These are phyloP conservation scores for Raja brachyura DNA, from an alignment of 2,113 vertebrate genomes.

Conservation along the genomic window DNA sequence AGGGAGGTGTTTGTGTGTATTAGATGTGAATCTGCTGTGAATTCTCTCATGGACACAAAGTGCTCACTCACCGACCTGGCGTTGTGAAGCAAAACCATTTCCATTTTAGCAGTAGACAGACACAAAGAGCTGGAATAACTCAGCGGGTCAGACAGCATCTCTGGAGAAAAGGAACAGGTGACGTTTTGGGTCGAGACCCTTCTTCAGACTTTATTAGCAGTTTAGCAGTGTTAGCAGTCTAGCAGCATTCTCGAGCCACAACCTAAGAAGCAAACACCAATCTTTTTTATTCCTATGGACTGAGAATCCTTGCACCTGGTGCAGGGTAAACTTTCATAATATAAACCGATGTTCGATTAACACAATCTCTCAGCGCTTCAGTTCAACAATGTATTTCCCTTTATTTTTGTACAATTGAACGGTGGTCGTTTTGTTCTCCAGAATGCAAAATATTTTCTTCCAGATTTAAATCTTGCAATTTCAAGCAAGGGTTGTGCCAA, in stretches of 20 bases:
- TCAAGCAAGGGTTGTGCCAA: background rate
- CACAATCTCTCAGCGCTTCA: background rate
- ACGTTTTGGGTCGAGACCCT: too few relatives aligned
- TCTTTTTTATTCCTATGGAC: background rate
- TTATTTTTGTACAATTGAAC: background rate
- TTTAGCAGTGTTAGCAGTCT: too few relatives aligned
- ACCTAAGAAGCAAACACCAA: background rate
- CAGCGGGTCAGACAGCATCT: too few relatives aligned
- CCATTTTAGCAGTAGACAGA: background rate
- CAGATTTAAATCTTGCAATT: background rate
- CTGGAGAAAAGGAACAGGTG: too few relatives aligned
- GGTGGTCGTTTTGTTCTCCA: background rate
- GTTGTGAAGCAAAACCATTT: background rate
- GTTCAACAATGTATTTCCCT: background rate
- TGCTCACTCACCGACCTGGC: background rate
- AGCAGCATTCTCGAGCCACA: background rate
- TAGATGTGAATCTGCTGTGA: background rate
- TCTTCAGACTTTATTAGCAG: too few relatives aligned
- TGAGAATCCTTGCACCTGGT: background rate
- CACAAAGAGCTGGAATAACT: too few relatives aligned
- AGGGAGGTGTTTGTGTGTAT: background rate
- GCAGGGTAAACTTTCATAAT: background rate
- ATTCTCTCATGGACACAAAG: background rate
- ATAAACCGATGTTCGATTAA: background rate
- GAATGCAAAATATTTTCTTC: background rate